Conservation (phyloP, 2,797 vertebrate species). For the Pipistrellus kuhlii region DNA sequence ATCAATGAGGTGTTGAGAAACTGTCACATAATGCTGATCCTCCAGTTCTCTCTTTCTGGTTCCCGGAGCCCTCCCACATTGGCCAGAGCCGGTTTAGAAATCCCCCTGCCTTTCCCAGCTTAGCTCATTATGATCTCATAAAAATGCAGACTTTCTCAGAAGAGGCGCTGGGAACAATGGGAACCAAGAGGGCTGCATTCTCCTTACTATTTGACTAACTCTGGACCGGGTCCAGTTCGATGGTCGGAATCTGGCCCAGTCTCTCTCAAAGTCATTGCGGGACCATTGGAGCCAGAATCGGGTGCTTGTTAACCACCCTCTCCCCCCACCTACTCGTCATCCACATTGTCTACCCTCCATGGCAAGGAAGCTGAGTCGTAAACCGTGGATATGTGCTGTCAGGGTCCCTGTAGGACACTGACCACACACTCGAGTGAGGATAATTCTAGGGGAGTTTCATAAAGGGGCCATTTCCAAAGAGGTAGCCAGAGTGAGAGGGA, state of each 20-base stretch:
- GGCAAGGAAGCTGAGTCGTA: neutral
- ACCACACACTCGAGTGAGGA: neutral
- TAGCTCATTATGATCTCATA: constrained; percentile 67
- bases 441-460: neutral
- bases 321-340: neutral
- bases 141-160: constrained; percentile 54
- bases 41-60: constrained; percentile 68
- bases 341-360: neutral
- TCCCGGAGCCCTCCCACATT: constrained; percentile 50
- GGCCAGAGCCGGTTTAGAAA: constrained; percentile 66
- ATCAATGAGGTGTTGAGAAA: constrained; percentile 65
- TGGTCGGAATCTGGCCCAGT: neutral
- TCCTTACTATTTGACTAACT: neutral
- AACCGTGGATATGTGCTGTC: neutral
- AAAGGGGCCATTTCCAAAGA: neutral
- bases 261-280: neutral
- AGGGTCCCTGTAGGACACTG: neutral
- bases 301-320: no score
- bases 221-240: neutral
- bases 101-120: constrained; percentile 59
- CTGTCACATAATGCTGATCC: constrained; percentile 17
- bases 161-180: constrained; percentile 45
- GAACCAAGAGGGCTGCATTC: neutral
- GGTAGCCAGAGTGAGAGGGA: neutral
- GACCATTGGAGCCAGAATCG: neutral